These are phyloP conservation scores for Gadus macrocephalus DNA, from an alignment of 2,113 vertebrate species.

Conservation along the genomic window DNA sequence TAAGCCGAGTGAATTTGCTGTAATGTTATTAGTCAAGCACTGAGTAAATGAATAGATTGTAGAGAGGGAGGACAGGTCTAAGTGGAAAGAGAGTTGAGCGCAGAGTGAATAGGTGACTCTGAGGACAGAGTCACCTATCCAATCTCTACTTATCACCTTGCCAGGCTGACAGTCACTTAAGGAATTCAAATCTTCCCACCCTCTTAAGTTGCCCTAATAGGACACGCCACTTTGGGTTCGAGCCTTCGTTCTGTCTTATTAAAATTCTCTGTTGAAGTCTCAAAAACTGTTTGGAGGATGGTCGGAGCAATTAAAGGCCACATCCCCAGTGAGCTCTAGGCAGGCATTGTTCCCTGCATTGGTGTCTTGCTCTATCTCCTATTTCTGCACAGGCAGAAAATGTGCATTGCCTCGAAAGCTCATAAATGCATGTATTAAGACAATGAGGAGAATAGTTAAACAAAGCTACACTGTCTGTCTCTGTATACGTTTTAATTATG, in stretches of 20 bases:
- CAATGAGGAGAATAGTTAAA: too few relatives aligned
- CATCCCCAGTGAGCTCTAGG: background rate
- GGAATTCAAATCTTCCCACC: conserved; percentile 20
- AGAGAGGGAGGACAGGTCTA: too few relatives aligned
- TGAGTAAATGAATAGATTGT: conserved; percentile 13
- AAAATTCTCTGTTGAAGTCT: conserved; percentile 35
- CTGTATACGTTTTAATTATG: too few relatives aligned
- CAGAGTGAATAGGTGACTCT: conserved; percentile 13
- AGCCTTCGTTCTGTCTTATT: conserved; percentile 41
- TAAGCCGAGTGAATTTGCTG: background rate
- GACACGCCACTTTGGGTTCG: conserved; percentile 34
- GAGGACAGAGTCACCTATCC: background rate
- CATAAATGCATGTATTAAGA: too few relatives aligned
- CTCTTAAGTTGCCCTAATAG: conserved; percentile 36
- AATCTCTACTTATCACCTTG: background rate
- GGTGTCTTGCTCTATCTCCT: background rate
- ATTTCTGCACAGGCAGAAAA: too few relatives aligned
- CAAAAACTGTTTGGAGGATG: conserved; percentile 26
- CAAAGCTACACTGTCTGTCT: too few relatives aligned
- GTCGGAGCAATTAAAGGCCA: conserved; percentile 47
- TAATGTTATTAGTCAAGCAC: conserved; percentile 10
- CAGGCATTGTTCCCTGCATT: conserved; percentile 1
- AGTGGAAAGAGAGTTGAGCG: background rate
- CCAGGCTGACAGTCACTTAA: conserved; percentile 13
- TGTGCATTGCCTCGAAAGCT: too few relatives aligned